phyloP scores from a whole-genome alignment of 2,888 invertebrate species.

The Ferrisia virgata region DNA sequence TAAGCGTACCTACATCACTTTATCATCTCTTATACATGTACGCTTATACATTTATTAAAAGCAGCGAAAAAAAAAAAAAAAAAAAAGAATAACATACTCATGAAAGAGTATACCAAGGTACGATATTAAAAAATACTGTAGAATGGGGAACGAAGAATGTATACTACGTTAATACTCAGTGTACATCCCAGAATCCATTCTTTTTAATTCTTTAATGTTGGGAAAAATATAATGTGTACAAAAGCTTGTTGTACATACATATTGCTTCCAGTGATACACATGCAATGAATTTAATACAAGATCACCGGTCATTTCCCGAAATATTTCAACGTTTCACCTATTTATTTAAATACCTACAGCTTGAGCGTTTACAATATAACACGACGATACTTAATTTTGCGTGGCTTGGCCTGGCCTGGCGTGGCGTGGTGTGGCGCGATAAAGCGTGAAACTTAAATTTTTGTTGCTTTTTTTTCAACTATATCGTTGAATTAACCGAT shows the following conservation, averaged over 20 bases:
- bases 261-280: background rate
- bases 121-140: background rate
- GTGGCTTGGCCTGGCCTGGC: no score
- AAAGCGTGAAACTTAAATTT: background rate
- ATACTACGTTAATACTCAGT: background rate
- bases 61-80: background rate
- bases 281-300: background rate
- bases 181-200: conserved; percentile 43
- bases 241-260: background rate
- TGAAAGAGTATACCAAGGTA: background rate
- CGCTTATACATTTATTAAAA: background rate
- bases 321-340: background rate
- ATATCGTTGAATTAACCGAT: background rate
- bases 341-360: conserved; percentile 1
- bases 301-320: conserved; percentile 30
- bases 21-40: background rate
- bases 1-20: no score
- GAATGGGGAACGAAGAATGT: conserved; percentile 44
- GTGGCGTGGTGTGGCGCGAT: no score
- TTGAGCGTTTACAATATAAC: background rate
- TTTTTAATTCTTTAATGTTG: conserved; percentile 24
- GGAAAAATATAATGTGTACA: conserved; percentile 18
- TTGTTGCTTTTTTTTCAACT: background rate
- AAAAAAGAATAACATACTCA: background rate
- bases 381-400: background rate